Base-by-base conservation (phyloP, 1,140 invertebrate species). In the Leptonema lineaticorne region DNA sequence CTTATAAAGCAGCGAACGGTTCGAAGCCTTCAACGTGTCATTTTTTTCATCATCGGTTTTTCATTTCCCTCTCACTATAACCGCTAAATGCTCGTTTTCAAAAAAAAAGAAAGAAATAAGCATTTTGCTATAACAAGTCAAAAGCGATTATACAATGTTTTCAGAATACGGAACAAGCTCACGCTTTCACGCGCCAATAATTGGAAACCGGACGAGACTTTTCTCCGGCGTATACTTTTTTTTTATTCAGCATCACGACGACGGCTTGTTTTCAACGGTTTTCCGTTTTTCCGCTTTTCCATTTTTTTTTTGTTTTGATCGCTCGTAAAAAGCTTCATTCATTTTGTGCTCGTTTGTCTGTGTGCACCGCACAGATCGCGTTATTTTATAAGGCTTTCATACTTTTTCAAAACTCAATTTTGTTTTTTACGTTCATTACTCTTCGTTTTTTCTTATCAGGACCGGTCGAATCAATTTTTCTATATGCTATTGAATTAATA, bases 271-370 rank as follows among this genome's bases (percentile, higher is more conserved):
- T 53, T 26, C 20, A 9, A 1, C n/a, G 5, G 22, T 6, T 53
- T 53, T 53, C 27, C n/a, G n/a, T n/a, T n/a, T n/a, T n/a, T n/a
- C n/a, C n/a, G n/a, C n/a, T n/a, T n/a, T n/a, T n/a, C 4, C 37
- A n/a, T 41, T 33, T 22, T 50, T 50, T 50, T 53, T 53, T 53
- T 53, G 16, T 41, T 41, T 24, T 26, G 50, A 53, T 53, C 3
- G 20, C 50, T 53, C 50, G 50, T 53, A 53, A 53, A 50, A 53
- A 53, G 50, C 50, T 53, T 53, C 50, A 53, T 53, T 53, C 50
- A 26, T 53, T 53, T 53, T 53, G 22, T 11, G 50, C 50, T 26
- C 50, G 50, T 53, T 53, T 53, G 8, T 53, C 50, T 24, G 50
- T 53, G 24, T 53, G 50, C 50, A 22, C 46, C 46, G 16, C n/a